phyloP scores from a whole-genome alignment of 2,888 invertebrate species.

The Oligia fasciuncula region DNA sequence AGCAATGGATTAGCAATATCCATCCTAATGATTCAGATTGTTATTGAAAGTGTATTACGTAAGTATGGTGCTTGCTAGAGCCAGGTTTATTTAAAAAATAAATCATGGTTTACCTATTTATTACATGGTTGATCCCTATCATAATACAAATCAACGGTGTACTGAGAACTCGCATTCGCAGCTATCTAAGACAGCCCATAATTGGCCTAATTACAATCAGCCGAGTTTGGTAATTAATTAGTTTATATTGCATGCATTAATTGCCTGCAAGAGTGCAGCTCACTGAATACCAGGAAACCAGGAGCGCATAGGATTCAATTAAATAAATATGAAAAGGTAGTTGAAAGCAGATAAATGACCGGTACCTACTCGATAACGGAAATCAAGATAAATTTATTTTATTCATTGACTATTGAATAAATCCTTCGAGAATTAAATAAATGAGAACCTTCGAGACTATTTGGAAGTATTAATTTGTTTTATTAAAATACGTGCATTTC shows the following conservation, averaged over 20 bases:
- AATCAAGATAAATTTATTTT: background rate
- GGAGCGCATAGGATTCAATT: background rate
- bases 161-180: background rate
- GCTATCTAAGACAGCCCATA: background rate
- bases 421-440: background rate
- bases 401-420: background rate
- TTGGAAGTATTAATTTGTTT: too few species aligned
- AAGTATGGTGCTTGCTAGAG: background rate
- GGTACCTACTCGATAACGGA: background rate
- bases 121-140: background rate
- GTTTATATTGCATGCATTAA: conserved; percentile 9
- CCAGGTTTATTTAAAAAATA: background rate
- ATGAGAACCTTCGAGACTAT: too few species aligned
- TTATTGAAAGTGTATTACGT: background rate
- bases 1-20: background rate
- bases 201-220: conserved; percentile 29
- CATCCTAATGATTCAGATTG: background rate
- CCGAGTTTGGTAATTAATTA: conserved; percentile 21
- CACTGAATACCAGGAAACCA: background rate
- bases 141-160: background rate
- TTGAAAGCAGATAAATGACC: background rate
- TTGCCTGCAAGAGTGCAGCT: too few species aligned
- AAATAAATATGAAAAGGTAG: background rate
- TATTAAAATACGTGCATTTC: too few species aligned
- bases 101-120: background rate